Evolutionary conservation across 2,888 invertebrate genomes (phyloP).

Genomic region (Morinoia aosen): DNA sequence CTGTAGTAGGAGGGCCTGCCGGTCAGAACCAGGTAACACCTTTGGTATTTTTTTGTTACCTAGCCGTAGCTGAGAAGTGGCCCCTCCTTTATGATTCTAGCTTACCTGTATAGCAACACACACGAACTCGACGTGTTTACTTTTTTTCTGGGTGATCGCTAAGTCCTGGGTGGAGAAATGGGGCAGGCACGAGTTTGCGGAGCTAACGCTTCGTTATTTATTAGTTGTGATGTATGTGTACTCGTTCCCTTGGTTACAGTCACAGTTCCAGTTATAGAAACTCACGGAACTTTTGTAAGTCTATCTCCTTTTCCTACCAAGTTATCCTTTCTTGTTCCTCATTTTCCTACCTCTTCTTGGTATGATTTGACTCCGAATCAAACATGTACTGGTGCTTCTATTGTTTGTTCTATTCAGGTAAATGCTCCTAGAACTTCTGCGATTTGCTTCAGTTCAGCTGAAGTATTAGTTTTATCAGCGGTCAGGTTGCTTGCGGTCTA

Average conservation of each 20-base stretch:
- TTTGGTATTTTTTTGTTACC: conserved; percentile 46
- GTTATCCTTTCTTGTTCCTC: background rate
- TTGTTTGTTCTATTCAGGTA: background rate
- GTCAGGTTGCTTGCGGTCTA: background rate
- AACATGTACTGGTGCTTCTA: background rate
- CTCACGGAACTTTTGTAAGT: background rate
- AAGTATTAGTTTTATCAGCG: background rate
- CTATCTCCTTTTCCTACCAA: background rate
- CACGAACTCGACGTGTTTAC: background rate
- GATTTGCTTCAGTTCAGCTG: background rate
- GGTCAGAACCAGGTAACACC: conserved; percentile 31
- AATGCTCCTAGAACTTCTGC: background rate
- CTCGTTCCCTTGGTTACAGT: conserved; percentile 1
- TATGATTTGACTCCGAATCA: background rate
- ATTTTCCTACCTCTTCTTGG: background rate
- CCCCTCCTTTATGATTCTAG: conserved; percentile 24
- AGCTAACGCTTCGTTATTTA: conserved; percentile 12
- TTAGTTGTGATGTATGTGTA: conserved; percentile 2
- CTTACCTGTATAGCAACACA: conserved; percentile 35
- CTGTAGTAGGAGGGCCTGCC: conserved; percentile 35
- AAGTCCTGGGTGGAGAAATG: background rate
- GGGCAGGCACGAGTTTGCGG: background rate
- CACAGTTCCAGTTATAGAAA: background rate
- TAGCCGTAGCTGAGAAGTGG: background rate
- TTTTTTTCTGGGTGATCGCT: background rate